Base-by-base conservation (phyloP, 2,888 invertebrate species). In the Maniola hyperantus region DNA sequence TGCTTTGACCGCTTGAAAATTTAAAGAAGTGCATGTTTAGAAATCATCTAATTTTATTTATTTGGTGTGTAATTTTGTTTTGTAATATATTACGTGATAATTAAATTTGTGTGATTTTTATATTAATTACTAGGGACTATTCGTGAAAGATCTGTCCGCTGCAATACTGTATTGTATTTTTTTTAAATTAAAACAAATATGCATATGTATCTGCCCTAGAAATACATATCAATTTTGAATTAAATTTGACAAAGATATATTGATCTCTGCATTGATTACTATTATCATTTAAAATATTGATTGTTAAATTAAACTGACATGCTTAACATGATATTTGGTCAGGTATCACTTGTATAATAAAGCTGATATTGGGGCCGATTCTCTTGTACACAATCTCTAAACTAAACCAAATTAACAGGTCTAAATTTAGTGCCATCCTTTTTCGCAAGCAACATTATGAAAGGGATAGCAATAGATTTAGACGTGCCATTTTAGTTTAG, bases 191-290 rank as follows among this genome's bases (percentile, higher is more conserved):
- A 18, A 18, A 39, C 6, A 39, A 13, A 34, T 53, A 13, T 18
- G 65, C 74, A 72, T 75, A 73, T 77, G 73, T 77, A 78, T 80
- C 78, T 79, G 71, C 72, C 65, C 72, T 79, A 71, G 77, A 77
- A 82, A 84, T 85, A 89, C 89, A 90, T 89, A 89, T 90, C 89
- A 89, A 83, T 80, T 79, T 78, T 69, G 82, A 26, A 26, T 26
- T 82, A 83, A 83, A 84, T 82, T 82, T 78, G 78, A 78, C 79
- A 76, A 77, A 71, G 74, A 78, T 81, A 77, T 74, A 81, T 83
- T 85, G 85, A 87, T 87, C 85, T 88, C 86, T 81, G 77, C 77
- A 74, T 72, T 76, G 75, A 76, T 73, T 55, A 36, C 18, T 36
- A 36, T 36, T 55, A 36, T 39, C 15, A 55, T 55, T 55, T 15